phyloP scores from a whole-genome alignment of 2,797 vertebrate species.

The Erethizon dorsatum region DNA sequence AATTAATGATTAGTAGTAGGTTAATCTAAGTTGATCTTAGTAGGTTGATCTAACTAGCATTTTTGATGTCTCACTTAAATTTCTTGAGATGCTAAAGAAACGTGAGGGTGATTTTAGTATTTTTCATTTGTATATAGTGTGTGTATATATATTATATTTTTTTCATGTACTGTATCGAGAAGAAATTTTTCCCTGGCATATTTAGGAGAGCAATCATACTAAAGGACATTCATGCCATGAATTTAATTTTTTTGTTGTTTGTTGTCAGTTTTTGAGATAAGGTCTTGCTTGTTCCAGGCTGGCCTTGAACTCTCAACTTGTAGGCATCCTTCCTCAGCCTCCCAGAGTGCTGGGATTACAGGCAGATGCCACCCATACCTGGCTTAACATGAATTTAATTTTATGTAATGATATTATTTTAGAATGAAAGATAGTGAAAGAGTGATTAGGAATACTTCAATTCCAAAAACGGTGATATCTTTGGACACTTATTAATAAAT shows the following conservation, averaged over 20 bases:
- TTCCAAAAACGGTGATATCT: not conserved
- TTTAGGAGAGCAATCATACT: not conserved
- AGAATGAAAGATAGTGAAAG: constrained; percentile 50
- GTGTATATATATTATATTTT: not conserved
- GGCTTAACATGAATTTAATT: constrained; percentile 33
- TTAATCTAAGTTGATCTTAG: constrained; percentile 29
- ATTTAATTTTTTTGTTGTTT: not conserved
- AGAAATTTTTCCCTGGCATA: not conserved
- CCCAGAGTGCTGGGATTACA: not conserved
- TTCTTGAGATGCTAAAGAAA: constrained; percentile 10
- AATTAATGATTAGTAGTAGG: constrained; percentile 4
- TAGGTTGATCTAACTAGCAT: not conserved
- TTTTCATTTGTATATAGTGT: not conserved
- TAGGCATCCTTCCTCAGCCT: not conserved
- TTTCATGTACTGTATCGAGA: not conserved
- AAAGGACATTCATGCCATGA: not conserved
- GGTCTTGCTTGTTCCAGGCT: not conserved
- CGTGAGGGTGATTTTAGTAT: not conserved
- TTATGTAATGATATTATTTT: constrained; percentile 32
- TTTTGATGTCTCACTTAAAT: constrained; percentile 31
- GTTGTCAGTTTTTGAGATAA: not conserved
- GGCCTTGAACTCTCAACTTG: not conserved
- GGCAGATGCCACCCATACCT: not conserved
- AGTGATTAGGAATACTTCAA: not conserved
- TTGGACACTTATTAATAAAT: constrained; percentile 31